Base-by-base conservation (phyloP, 1,140 invertebrate species). In the honey bee (Apis mellifera) region DNA sequence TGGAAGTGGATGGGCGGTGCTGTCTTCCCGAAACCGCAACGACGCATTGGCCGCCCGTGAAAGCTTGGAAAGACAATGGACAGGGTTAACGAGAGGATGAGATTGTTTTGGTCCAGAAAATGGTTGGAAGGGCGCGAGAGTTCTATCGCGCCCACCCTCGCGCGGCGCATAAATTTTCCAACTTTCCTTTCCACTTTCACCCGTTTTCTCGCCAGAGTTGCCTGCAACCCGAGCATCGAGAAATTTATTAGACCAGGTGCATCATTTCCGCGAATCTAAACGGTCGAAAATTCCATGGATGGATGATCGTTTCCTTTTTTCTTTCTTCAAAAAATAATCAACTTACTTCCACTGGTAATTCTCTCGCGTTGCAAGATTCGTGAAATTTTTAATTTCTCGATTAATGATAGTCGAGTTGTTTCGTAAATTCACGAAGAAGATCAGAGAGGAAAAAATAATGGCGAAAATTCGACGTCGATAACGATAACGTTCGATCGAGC, bases 391-490 rank as follows among this genome's bases (percentile, higher is more conserved):
- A 42, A 42, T 4, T n/a, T 42, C 12, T 5, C 32, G 32, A 32
- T 32, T 42, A 42, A 42, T 7, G n/a, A n/a, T 42, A 5, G n/a
- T 42, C 5, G 32, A 42, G 5, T 42, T 7, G 32, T 42, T 42
- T 42, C 4, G 32, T 32, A 3, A 52, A 52, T 83, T 72, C 62
- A 52, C 75, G 75, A 76, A 87, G 83, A 87, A 83, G 84, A 86
- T 86, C 84, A 72, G 83, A 75, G 77, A 75, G 64, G 84, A 86
- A 82, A 89, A 86, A 82, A 89, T 32, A 7, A 42, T 42, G 78
- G 84, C 85, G 57, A 73, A 87, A 73, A 87, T n/a, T n/a, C 71
- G 85, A 83, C 86, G 86, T 88, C 86, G 91, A 91, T 91, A 90
- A 90, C 90, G 86, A 89, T 26, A 26, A 26, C 26, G 84, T 83